Evolutionary conservation across 2,888 invertebrate species (phyloP).

Genomic region (Chrysina gloriosa): DNA sequence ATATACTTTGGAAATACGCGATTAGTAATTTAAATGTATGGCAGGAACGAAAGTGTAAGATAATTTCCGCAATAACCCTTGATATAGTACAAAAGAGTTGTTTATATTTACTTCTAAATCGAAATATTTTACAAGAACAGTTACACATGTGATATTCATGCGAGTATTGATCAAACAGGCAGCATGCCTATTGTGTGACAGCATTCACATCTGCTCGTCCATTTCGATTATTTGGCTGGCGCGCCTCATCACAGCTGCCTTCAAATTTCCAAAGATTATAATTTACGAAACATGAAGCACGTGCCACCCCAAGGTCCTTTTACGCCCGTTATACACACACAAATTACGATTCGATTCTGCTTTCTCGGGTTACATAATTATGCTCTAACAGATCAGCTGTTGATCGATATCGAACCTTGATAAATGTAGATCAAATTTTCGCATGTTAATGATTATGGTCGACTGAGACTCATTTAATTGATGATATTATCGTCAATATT

Average conservation of each 20-base stretch:
- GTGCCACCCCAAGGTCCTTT: conserved; percentile 18
- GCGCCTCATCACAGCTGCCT: conserved; percentile 26
- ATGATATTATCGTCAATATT: conserved; percentile 29
- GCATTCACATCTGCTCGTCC: conserved; percentile 33
- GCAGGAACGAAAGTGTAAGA: no score
- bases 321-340: not conserved
- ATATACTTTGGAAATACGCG: no score
- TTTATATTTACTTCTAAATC: no score
- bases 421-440: conserved; percentile 27
- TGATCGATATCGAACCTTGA: conserved; percentile 14
- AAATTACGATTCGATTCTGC: conserved; percentile 7
- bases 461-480: conserved; percentile 21
- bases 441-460: conserved; percentile 13
- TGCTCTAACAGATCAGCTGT: conserved; percentile 32
- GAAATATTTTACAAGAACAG: not conserved
- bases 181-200: conserved; percentile 9
- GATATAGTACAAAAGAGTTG: no score
- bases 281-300: conserved; percentile 17
- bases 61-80: no score
- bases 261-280: conserved; percentile 31
- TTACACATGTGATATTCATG: not conserved
- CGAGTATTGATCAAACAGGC: conserved; percentile 1
- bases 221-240: conserved; percentile 30
- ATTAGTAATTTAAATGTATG: no score
- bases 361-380: conserved; percentile 28